Evolutionary conservation across 2,888 invertebrate species (phyloP).

Genomic region (Spilosoma lubricipeda): DNA sequence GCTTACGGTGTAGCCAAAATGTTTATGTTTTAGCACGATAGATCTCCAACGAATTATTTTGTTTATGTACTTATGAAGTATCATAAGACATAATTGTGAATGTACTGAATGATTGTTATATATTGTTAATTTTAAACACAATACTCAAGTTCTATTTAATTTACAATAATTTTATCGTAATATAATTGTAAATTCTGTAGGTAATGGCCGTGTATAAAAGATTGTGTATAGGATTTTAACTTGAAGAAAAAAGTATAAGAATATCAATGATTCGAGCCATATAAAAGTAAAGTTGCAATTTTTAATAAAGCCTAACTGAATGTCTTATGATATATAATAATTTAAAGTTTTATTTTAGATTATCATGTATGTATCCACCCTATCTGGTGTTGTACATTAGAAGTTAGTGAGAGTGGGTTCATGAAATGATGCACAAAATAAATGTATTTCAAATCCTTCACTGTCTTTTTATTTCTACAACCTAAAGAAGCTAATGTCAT

Average conservation of each 20-base stretch:
- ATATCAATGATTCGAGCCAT: slow-evolving; percentile 79
- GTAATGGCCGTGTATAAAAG: slow-evolving; percentile 58
- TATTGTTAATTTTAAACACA: slow-evolving; percentile 40
- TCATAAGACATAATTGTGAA: slow-evolving; percentile 28
- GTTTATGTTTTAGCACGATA: slow-evolving; percentile 25
- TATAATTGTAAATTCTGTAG: slow-evolving; percentile 52
- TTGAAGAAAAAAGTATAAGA: slow-evolving; percentile 46
- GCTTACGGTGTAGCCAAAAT: neutral
- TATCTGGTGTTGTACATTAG: slow-evolving; percentile 79
- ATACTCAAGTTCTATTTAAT: slow-evolving; percentile 49
- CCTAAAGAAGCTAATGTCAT: neutral
- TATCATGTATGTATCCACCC: slow-evolving; percentile 69
- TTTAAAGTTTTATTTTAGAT: slow-evolving; percentile 69
- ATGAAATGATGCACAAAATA: slow-evolving; percentile 83
- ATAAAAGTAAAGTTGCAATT: slow-evolving; percentile 62
- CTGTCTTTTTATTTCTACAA: slow-evolving; percentile 27
- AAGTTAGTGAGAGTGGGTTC: slow-evolving; percentile 72
- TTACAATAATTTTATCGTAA: slow-evolving; percentile 48
- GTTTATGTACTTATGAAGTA: slow-evolving; percentile 23
- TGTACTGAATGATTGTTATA: slow-evolving; percentile 37
- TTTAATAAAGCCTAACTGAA: slow-evolving; percentile 80
- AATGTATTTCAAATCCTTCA: slow-evolving; percentile 77
- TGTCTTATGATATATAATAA: slow-evolving; percentile 80
- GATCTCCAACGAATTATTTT: slow-evolving; percentile 45
- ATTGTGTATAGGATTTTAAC: slow-evolving; percentile 55